These are phyloP conservation scores for Nothoprocta pentlandii DNA, from an alignment of 2,113 vertebrate species.

Conservation along the genomic window DNA sequence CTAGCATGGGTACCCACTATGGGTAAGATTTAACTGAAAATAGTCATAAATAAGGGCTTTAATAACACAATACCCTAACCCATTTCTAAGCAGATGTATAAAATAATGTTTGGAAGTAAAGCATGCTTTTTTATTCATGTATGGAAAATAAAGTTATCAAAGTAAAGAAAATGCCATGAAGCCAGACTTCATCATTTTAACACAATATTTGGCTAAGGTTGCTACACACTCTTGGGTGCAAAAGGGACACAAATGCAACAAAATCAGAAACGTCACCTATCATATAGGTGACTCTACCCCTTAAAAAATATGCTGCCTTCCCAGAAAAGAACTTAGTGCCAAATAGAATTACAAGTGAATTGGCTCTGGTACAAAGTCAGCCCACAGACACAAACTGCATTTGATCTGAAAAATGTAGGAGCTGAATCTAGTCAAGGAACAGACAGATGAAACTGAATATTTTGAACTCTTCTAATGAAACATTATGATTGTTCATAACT, in stretches of 20 bases:
- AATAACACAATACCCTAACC: conserved; percentile 13
- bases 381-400: conserved; percentile 53
- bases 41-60: conserved; percentile 25
- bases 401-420: conserved; percentile 42
- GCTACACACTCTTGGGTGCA: background rate
- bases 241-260: background rate
- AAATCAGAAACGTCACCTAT: background rate
- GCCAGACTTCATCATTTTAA: background rate
- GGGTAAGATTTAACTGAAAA: conserved; percentile 23
- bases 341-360: conserved; percentile 25
- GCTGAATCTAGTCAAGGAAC: conserved; percentile 23
- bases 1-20: background rate
- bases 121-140: background rate
- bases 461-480: conserved; percentile 44
- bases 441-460: background rate
- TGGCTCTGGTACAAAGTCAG: conserved; percentile 48
- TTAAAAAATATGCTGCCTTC: background rate
- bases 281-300: background rate
- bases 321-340: background rate
- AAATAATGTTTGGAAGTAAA: conserved; percentile 8
- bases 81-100: background rate
- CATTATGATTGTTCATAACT: conserved; percentile 25
- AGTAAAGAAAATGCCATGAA: background rate
- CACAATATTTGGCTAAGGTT: background rate
- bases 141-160: background rate